phyloP scores from a whole-genome alignment of 1,140 invertebrate genomes.

The Trachelipus rathkii region DNA sequence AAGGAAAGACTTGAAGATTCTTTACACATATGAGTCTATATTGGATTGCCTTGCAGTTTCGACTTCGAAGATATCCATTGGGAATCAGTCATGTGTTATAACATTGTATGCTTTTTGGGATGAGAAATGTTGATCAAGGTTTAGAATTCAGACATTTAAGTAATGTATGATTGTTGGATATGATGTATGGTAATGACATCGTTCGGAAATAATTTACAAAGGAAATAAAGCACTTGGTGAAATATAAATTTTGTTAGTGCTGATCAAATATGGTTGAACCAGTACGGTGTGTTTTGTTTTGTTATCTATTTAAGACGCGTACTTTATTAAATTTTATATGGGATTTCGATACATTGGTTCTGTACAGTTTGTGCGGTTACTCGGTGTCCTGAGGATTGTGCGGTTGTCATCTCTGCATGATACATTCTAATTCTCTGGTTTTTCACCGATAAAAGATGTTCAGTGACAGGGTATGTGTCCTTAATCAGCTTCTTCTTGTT shows the following conservation, averaged over 20 bases:
- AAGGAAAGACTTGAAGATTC: too few relatives aligned
- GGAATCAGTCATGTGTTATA: neutral
- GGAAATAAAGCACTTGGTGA: neutral
- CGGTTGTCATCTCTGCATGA: too few relatives aligned
- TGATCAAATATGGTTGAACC: neutral
- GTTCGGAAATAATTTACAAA: neutral
- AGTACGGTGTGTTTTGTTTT: too few relatives aligned
- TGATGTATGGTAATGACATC: neutral
- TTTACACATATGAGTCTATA: neutral
- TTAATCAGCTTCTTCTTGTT: slow-evolving; percentile 15
- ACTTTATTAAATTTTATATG: neutral
- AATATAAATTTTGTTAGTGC: neutral
- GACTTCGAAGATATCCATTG: slow-evolving; percentile 9
- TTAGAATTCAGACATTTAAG: neutral
- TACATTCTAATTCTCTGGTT: too few relatives aligned
- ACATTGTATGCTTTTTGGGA: too few relatives aligned
- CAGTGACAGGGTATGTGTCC: slow-evolving; percentile 18
- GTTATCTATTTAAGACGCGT: neutral
- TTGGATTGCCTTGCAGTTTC: neutral
- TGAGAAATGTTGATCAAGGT: neutral
- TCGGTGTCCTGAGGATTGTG: too few relatives aligned
- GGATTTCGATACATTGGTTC: neutral
- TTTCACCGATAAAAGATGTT: too few relatives aligned
- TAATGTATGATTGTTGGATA: too few relatives aligned
- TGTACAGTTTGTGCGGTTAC: too few relatives aligned